Evolutionary conservation across 2,888 invertebrate species (phyloP).

Genomic region (Pachycephus smyrnensis): DNA sequence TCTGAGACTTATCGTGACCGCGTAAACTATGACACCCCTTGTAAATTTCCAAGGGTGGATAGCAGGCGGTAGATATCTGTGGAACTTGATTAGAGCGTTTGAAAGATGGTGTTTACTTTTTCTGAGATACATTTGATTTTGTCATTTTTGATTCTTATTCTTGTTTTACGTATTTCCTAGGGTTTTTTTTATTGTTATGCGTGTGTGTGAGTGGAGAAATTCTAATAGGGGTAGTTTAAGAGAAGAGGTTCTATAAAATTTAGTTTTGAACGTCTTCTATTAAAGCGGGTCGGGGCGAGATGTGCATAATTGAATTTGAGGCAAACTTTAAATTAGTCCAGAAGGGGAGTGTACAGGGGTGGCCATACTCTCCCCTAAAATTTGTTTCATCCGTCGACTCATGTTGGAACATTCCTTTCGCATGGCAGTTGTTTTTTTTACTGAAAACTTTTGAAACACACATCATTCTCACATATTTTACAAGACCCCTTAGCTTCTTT

Average conservation of each 20-base stretch:
- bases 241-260: neutral
- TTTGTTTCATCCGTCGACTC: neutral
- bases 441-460: neutral
- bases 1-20: constrained; percentile 57
- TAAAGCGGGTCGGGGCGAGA: neutral
- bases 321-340: constrained; percentile 5
- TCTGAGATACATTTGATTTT: neutral
- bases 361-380: neutral
- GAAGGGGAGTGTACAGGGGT: neutral
- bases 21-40: constrained; percentile 46
- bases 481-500: neutral
- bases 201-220: neutral
- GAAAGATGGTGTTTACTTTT: neutral
- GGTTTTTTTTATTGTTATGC: neutral
- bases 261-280: neutral
- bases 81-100: neutral
- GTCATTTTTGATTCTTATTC: neutral
- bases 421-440: neutral
- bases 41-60: neutral
- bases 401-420: neutral
- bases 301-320: neutral
- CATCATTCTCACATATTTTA: neutral
- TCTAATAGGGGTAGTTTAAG: neutral
- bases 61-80: neutral
- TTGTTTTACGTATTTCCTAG: neutral